phyloP scores from a whole-genome alignment of 2,888 invertebrate species.

The Philereme vetulata region DNA sequence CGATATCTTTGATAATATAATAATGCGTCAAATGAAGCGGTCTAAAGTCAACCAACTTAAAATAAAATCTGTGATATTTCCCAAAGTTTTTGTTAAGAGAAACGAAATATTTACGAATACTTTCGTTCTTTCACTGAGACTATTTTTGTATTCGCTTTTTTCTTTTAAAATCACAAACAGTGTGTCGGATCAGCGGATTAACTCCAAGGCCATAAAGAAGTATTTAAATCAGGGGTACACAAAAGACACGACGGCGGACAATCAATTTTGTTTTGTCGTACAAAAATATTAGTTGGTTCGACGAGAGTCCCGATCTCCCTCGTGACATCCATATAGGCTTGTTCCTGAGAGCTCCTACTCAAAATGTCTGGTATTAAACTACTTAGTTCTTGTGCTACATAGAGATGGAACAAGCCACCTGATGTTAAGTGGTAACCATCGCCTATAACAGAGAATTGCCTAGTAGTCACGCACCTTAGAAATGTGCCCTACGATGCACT shows the following conservation, averaged over 20 bases:
- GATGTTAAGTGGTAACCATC: too few relatives aligned
- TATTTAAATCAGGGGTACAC: constrained; percentile 36
- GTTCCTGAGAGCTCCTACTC: constrained; percentile 15
- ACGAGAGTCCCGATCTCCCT: constrained; percentile 63
- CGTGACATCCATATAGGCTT: constrained; percentile 47
- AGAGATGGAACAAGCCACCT: too few relatives aligned
- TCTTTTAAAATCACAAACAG: constrained; percentile 15
- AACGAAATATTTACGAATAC: too few relatives aligned
- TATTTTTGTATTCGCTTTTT: constrained; percentile 6
- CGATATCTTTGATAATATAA: too few relatives aligned
- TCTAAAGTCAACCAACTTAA: too few relatives aligned
- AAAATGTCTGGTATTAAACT: neutral
- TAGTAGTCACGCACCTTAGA: too few relatives aligned
- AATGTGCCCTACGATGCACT: too few relatives aligned
- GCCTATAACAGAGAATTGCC: too few relatives aligned
- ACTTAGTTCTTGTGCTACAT: neutral
- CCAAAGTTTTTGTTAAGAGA: too few relatives aligned
- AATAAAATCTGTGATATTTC: too few relatives aligned
- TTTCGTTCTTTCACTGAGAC: neutral
- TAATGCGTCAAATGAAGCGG: too few relatives aligned
- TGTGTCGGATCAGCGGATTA: constrained; percentile 26
- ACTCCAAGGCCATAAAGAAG: constrained; percentile 29
- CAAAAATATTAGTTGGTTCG: constrained; percentile 77
- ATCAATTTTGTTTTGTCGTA: constrained; percentile 77
- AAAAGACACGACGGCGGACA: constrained; percentile 48